These are phyloP conservation scores for Platycnemis pennipes DNA, from an alignment of 2,888 invertebrate species.

Conservation along the genomic window DNA sequence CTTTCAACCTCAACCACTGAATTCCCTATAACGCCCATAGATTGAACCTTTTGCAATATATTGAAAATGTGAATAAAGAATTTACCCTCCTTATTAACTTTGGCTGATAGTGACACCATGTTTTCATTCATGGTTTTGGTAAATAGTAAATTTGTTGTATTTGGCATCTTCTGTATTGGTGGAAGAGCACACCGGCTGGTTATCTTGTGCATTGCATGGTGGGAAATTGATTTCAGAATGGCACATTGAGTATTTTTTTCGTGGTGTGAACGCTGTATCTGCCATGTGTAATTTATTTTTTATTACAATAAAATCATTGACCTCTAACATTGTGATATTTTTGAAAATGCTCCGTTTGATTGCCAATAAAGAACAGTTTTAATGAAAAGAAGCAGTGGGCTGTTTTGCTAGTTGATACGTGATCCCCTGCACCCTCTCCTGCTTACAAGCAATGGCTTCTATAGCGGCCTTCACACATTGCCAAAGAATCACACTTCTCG, in stretches of 20 bases:
- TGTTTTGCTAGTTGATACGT: conserved; percentile 42
- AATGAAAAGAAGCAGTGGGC: conserved; percentile 47
- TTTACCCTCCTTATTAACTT: conserved; percentile 2
- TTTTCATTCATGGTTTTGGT: conserved; percentile 41
- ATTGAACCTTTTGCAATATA: conserved; percentile 69
- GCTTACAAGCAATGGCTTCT: neutral
- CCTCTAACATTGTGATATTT: conserved; percentile 50
- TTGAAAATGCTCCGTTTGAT: conserved; percentile 31
- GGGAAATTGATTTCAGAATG: conserved; percentile 27
- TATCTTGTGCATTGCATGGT: neutral
- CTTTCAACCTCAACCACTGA: conserved; percentile 75
- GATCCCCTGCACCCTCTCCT: conserved; percentile 52
- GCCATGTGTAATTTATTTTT: conserved; percentile 55
- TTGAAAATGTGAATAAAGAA: conserved; percentile 74
- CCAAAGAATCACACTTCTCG: neutral
- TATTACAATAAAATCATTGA: conserved; percentile 55
- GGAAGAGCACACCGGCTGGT: conserved; percentile 1
- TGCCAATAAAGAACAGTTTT: conserved; percentile 46
- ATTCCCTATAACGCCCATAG: conserved; percentile 73
- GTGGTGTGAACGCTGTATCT: conserved; percentile 47
- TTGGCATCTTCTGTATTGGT: conserved; percentile 10
- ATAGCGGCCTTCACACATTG: neutral
- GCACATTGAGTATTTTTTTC: neutral
- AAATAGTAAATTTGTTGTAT: conserved; percentile 49
- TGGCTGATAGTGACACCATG: neutral